These are phyloP conservation scores for Sylvietta virens DNA, from an alignment of 2,113 vertebrate species.

Conservation along the genomic window DNA sequence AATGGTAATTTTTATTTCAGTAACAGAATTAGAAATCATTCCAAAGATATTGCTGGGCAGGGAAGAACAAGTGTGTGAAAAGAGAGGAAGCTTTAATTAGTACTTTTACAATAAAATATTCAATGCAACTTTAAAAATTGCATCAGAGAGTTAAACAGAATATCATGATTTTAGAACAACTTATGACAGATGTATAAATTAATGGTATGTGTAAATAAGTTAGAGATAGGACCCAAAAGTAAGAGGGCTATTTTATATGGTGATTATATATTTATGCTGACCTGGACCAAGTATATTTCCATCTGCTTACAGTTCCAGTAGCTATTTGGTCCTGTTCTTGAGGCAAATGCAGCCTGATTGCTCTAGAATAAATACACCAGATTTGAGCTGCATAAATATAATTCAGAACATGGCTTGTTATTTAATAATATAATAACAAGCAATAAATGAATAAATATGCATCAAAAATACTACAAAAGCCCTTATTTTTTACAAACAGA, in stretches of 20 bases:
- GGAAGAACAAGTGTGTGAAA: not conserved
- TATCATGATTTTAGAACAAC: not conserved
- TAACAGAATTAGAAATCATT: not conserved
- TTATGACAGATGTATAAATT: not conserved
- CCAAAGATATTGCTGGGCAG: not conserved
- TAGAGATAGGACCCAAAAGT: not conserved
- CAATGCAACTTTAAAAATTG: not conserved
- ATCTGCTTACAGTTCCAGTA: not conserved
- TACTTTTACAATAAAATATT: not conserved
- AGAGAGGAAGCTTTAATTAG: not conserved
- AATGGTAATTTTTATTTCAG: not conserved
- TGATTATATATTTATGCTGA: not conserved
- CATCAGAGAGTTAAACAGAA: not conserved
- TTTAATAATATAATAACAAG: not conserved
- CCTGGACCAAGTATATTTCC: not conserved
- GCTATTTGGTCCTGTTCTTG: not conserved
- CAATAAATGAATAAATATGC: not conserved
- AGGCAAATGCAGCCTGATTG: not conserved
- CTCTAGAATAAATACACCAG: not conserved
- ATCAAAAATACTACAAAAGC: not conserved
- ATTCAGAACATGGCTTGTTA: not conserved
- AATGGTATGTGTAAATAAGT: not conserved
- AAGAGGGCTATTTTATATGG: not conserved
- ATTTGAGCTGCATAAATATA: not conserved
- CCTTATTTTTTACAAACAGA: not conserved